A percentile compares a stretch with the other conserved stretches of the same genome.
phyloP scores from a whole-genome alignment of 2,888 invertebrate genomes.

The Melanostoma mellinum region DNA sequence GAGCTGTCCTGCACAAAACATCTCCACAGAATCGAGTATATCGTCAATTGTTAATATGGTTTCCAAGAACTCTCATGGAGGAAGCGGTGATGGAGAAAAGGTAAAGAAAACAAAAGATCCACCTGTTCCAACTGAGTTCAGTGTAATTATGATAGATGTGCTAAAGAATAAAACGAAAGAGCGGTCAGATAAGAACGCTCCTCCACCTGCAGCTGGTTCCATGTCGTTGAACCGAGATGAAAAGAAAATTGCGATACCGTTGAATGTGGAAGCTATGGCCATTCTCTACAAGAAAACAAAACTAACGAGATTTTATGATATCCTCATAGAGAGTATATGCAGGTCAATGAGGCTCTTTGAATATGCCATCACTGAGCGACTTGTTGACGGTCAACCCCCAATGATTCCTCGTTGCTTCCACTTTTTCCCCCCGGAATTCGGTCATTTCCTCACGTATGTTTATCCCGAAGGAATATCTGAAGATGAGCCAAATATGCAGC shows the following conservation, averaged over 20 bases:
- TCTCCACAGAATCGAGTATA: slow-evolving; percentile 76
- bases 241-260: slow-evolving; percentile 82
- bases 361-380: slow-evolving; percentile 84
- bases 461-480: slow-evolving; percentile 87
- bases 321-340: slow-evolving; percentile 89
- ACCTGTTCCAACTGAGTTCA: slow-evolving; percentile 77
- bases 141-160: slow-evolving; percentile 79
- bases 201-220: slow-evolving; percentile 72
- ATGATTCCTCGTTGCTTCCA: slow-evolving; percentile 85
- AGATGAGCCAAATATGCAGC: slow-evolving; percentile 86
- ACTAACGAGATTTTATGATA: slow-evolving; percentile 86
- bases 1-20: slow-evolving; percentile 53
- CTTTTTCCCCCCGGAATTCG: slow-evolving; percentile 85
- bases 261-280: slow-evolving; percentile 88
- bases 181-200: slow-evolving; percentile 47
- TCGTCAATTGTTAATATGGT: slow-evolving; percentile 72
- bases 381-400: slow-evolving; percentile 77
- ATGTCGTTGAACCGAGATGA: slow-evolving; percentile 78
- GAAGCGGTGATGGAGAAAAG: slow-evolving; percentile 23
- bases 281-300: slow-evolving; percentile 87
- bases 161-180: slow-evolving; percentile 79
- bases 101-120: slow-evolving; percentile 57
- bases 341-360: slow-evolving; percentile 87
- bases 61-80: slow-evolving; percentile 72
- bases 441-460: slow-evolving; percentile 89